A percentile compares a stretch with the other conserved stretches of the same genome.
These are phyloP conservation scores for Clarias batrachus DNA, from an alignment of 2,113 vertebrate genomes.

Conservation along the genomic window DNA sequence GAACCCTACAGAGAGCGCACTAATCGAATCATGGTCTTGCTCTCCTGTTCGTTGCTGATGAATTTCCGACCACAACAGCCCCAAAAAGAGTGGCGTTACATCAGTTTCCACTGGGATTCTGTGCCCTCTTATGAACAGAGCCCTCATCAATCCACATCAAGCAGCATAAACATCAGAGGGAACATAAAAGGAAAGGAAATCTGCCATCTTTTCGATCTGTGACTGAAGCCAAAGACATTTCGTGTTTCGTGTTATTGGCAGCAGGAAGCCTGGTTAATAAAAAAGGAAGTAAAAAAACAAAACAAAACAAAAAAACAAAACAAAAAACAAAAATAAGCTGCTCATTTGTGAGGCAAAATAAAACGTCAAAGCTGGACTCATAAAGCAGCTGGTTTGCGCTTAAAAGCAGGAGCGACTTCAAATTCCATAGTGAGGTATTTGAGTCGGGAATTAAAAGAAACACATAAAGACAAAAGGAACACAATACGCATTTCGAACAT, in stretches of 20 bases:
- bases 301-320: background rate
- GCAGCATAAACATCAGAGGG: slow-evolving; percentile 41
- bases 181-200: slow-evolving; percentile 32
- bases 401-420: slow-evolving; percentile 37
- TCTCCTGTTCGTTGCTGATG: slow-evolving; percentile 7
- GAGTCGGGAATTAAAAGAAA: slow-evolving; percentile 20
- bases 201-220: slow-evolving; percentile 16
- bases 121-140: slow-evolving; percentile 58
- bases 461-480: slow-evolving; percentile 23
- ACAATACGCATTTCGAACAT: slow-evolving; percentile 20
- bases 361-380: slow-evolving; percentile 28
- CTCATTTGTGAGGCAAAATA: slow-evolving; percentile 29
- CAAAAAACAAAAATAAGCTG: slow-evolving; percentile 14
- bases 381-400: slow-evolving; percentile 22
- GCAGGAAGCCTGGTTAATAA: slow-evolving; percentile 2
- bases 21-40: slow-evolving; percentile 10
- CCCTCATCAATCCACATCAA: slow-evolving; percentile 55
- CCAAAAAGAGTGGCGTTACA: slow-evolving; percentile 21
- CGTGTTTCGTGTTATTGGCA: slow-evolving; percentile 27
- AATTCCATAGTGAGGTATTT: slow-evolving; percentile 51
- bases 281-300: background rate
- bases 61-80: slow-evolving; percentile 25
- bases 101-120: slow-evolving; percentile 15
- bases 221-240: slow-evolving; percentile 42
- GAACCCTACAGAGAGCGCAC: slow-evolving; percentile 19